phyloP scores from a whole-genome alignment of 2,888 invertebrate species.

The Drosophila suboccidentalis region DNA sequence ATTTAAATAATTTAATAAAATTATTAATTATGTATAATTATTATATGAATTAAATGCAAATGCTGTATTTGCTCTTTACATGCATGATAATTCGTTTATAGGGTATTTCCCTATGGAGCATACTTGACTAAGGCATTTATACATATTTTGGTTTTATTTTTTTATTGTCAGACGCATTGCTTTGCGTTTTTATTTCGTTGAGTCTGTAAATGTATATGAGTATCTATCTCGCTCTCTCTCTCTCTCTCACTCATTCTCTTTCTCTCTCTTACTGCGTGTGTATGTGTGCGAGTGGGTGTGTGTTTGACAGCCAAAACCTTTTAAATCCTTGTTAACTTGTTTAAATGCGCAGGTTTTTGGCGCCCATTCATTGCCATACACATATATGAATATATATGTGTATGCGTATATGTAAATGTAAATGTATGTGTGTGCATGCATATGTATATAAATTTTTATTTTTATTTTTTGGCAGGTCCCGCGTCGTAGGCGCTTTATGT shows the following conservation, averaged over 20 bases:
- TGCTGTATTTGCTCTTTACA: too few species aligned
- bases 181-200: conserved; percentile 36
- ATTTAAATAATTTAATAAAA: too few species aligned
- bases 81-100: background rate
- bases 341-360: conserved; percentile 76
- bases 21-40: too few species aligned
- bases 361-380: conserved; percentile 53
- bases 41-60: too few species aligned
- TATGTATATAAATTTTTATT: conserved; percentile 12
- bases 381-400: conserved; percentile 5
- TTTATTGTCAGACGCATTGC: conserved; percentile 69
- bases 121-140: background rate
- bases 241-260: background rate
- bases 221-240: conserved; percentile 2
- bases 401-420: background rate
- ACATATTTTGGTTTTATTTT: conserved; percentile 36
- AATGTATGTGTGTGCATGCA: conserved; percentile 5
- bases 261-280: background rate
- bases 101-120: conserved; percentile 4
- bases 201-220: conserved; percentile 27
- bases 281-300: conserved; percentile 37
- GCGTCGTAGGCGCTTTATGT: conserved; percentile 62
- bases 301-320: conserved; percentile 81
- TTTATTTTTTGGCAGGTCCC: conserved; percentile 7
- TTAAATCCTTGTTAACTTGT: conserved; percentile 83